Conservation (phyloP, 2,888 invertebrate species). For the Lasioglossum figueresi region DNA sequence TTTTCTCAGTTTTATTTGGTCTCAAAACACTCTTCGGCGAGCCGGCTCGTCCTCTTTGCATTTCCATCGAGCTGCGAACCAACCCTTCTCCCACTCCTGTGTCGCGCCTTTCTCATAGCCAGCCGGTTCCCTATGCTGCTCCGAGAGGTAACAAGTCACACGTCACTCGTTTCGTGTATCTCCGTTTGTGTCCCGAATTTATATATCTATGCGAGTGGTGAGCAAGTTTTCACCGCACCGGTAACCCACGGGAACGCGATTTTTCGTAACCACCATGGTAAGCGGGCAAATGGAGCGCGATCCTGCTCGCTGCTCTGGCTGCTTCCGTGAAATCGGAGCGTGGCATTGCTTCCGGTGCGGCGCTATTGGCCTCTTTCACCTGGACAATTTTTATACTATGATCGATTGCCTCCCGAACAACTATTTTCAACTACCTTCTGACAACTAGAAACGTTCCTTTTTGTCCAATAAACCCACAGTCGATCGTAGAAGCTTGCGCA, state of each 20-base stretch:
- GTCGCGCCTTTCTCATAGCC: background rate
- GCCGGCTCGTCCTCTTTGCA: slow-evolving; percentile 50
- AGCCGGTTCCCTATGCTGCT: background rate
- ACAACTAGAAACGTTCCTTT: background rate
- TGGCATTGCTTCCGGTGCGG: slow-evolving; percentile 10
- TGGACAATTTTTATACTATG: background rate
- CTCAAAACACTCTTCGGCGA: slow-evolving; percentile 65
- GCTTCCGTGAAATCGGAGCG: background rate
- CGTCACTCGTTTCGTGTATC: slow-evolving; percentile 56
- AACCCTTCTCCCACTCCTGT: background rate
- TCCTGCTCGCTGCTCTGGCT: slow-evolving; percentile 1
- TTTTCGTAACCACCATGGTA: slow-evolving; percentile 23
- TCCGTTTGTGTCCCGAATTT: slow-evolving; percentile 66
- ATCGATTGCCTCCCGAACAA: background rate
- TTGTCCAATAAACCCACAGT: background rate
- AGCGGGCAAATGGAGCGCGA: slow-evolving; percentile 51
- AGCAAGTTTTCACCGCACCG: slow-evolving; percentile 30
- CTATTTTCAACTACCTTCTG: background rate
- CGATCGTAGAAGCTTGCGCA: too few relatives aligned
- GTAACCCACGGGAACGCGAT: slow-evolving; percentile 26
- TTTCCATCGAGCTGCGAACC: slow-evolving; percentile 52
- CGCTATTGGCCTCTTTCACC: slow-evolving; percentile 3
- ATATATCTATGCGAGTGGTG: slow-evolving; percentile 48
- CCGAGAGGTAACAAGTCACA: slow-evolving; percentile 59
- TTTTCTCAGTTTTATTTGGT: slow-evolving; percentile 67